Evolutionary conservation across 2,888 invertebrate species (phyloP), one percentile per base, ranked within the genome.

Genomic region (Acrocyrtus sp.): DNA sequence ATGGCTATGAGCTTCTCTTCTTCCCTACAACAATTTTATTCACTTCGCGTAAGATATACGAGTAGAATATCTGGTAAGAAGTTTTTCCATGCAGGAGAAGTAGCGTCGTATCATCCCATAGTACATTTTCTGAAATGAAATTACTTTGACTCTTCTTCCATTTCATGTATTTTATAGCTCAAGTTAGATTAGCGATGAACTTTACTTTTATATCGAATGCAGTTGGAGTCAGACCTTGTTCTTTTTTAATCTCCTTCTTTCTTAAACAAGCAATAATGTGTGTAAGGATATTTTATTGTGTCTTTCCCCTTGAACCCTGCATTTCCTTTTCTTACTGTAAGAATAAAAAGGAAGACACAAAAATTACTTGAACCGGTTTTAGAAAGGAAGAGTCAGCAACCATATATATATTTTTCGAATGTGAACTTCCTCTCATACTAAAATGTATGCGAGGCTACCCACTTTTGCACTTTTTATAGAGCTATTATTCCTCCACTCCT

Each of bases 331-430:
- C 8, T 39, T 39, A 12, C 39, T 39, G 12, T 17, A 12, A 45
- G n/a, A 45, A 5, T 5, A 12, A 45, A 12, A 45, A 12, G 19
- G 34, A 54, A 34, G 41, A 56, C 24, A 24, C 12, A 51, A 47
- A 47, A 51, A 21, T 50, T 51, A 19, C 17, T 47, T 41, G 67
- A 67, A 67, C 67, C 67, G 67, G 67, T 67, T 67, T 67, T 60
- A 67, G 67, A 67, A 66, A 67, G 67, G 67, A 67, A 67, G 67
- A 67, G 67, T 67, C 67, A 67, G 67, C 67, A 67, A 57, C 50
- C 58, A n/a, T n/a, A n/a, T n/a, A n/a, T 29, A 61, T 45, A 19
- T 62, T 53, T 56, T 53, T 53, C 26, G 48, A 26, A 48, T 48
- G 34, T 41, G n/a, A 19, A 27, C 34, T 5, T 22, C 12, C 19